These are phyloP conservation scores for Proteles cristata DNA, from an alignment of 2,113 vertebrate genomes.

Conservation along the genomic window DNA sequence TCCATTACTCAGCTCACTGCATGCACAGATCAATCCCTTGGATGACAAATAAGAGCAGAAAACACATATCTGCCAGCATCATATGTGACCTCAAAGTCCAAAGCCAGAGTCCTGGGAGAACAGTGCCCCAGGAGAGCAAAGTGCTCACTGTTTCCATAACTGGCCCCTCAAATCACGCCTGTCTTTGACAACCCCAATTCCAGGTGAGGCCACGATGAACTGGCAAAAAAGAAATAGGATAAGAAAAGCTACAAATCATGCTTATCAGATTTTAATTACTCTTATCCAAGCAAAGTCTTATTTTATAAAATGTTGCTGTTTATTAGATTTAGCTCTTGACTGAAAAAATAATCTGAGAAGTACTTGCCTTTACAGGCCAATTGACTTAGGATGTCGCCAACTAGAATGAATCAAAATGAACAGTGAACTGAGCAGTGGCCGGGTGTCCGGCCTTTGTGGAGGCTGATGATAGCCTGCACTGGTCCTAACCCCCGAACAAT, in stretches of 20 bases:
- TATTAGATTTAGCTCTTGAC: constrained; percentile 48
- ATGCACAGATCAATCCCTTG: not conserved
- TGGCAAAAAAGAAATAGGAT: not conserved
- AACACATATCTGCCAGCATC: not conserved
- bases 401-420: not conserved
- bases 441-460: accelerated
- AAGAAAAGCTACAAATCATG: not conserved
- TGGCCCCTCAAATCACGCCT: too few relatives aligned
- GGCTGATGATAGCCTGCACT: accelerated
- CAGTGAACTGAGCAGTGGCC: accelerated
- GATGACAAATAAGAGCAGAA: not conserved
- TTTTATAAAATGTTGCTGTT: not conserved
- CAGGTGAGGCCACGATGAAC: accelerated
- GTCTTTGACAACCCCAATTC: not conserved
- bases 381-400: not conserved
- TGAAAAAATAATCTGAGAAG: constrained; percentile 16
- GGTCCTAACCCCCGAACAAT: accelerated
- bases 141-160: not conserved
- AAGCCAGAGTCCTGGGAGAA: not conserved
- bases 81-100: too few relatives aligned
- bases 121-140: accelerated
- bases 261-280: not conserved
- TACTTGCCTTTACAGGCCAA: not conserved
- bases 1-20: not conserved
- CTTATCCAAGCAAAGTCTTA: not conserved